A percentile compares a stretch with the other conserved stretches of the same genome.
These are phyloP conservation scores for Crocidura indochinensis DNA, from an alignment of 2,797 vertebrate genomes.

Conservation along the genomic window DNA sequence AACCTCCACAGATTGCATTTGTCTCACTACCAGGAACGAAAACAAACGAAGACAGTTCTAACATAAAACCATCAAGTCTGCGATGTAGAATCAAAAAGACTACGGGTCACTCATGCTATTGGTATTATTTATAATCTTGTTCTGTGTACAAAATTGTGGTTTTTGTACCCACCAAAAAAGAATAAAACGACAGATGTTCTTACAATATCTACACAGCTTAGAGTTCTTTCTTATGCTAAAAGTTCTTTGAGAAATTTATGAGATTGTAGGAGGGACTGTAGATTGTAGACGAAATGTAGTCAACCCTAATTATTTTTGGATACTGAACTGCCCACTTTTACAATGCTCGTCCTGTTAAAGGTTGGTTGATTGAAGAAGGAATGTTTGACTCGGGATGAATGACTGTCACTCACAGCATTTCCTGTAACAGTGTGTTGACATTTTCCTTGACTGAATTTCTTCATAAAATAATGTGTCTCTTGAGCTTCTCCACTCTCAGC, in stretches of 20 bases:
- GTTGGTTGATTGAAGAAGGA: constrained; percentile 55
- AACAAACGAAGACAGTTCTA: constrained; percentile 91
- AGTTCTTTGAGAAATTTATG: constrained; percentile 77
- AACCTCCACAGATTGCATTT: constrained; percentile 93
- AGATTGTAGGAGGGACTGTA: constrained; percentile 29
- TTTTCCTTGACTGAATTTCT: constrained; percentile 76
- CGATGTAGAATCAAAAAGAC: constrained; percentile 90
- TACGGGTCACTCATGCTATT: constrained; percentile 90
- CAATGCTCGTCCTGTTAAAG: constrained; percentile 52
- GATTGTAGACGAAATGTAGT: constrained; percentile 59
- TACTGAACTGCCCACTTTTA: constrained; percentile 54
- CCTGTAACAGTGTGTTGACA: constrained; percentile 52
- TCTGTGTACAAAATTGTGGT: constrained; percentile 92
- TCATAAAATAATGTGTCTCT: constrained; percentile 67
- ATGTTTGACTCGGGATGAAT: constrained; percentile 44
- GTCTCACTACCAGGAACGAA: constrained; percentile 92
- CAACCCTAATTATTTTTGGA: constrained; percentile 65
- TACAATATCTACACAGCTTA: constrained; percentile 90
- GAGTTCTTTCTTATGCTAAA: constrained; percentile 87
- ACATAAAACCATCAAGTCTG: constrained; percentile 90
- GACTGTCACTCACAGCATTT: constrained; percentile 52
- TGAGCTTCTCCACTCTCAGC: not conserved
- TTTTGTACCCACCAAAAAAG: constrained; percentile 94
- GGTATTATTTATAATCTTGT: constrained; percentile 92
- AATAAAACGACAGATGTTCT: constrained; percentile 93